These are phyloP conservation scores for Todiramphus saurophagus DNA, from an alignment of 2,113 vertebrate species.

Conservation along the genomic window DNA sequence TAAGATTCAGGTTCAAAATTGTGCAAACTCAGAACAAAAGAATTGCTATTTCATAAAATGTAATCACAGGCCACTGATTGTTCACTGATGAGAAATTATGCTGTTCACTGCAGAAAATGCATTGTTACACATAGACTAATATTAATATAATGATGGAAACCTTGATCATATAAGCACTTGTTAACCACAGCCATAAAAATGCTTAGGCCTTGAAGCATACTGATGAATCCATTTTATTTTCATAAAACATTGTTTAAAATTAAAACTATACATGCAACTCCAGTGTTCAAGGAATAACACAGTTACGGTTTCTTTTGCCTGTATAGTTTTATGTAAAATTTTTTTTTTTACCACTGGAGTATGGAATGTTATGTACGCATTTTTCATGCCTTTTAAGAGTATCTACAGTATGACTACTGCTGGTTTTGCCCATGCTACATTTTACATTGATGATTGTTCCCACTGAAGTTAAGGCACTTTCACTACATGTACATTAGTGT, in stretches of 20 bases:
- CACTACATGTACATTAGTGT: neutral
- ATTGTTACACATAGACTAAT: conserved; percentile 5
- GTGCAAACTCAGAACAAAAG: conserved; percentile 30
- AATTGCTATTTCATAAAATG: conserved; percentile 39
- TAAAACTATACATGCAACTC: neutral
- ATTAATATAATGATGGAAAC: neutral
- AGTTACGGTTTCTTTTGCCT: neutral
- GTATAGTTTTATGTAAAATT: neutral
- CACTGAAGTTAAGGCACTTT: neutral
- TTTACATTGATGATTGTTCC: neutral
- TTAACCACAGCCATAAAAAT: neutral
- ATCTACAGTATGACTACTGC: neutral
- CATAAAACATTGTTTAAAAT: neutral
- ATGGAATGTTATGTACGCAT: neutral
- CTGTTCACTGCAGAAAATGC: conserved; percentile 17
- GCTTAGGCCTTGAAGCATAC: neutral
- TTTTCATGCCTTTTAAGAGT: neutral
- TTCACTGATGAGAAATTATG: conserved; percentile 45
- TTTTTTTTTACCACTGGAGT: neutral
- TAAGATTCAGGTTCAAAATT: conserved; percentile 9
- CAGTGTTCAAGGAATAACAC: neutral
- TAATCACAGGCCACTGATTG: conserved; percentile 35
- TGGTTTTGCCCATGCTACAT: neutral
- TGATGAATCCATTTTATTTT: neutral
- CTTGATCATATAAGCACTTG: neutral